phyloP scores from a whole-genome alignment of 2,113 vertebrate species.

The Apteryx owenii region DNA sequence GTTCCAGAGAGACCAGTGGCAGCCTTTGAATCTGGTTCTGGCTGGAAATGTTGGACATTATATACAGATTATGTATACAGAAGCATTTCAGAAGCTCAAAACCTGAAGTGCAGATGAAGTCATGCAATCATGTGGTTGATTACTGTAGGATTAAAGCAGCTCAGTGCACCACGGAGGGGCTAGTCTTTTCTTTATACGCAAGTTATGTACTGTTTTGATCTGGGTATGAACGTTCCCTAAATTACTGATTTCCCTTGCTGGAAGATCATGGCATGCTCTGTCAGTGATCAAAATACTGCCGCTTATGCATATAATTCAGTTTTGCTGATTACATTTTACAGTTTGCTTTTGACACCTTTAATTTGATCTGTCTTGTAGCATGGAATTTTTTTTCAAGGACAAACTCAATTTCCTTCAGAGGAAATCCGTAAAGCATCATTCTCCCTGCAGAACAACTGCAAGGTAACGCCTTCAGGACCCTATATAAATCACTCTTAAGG shows the following conservation, averaged over 20 bases:
- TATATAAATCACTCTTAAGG: conserved; percentile 13
- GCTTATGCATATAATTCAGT: background rate
- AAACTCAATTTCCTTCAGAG: background rate
- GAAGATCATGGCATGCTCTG: background rate
- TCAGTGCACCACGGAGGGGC: background rate
- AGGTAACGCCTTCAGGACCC: background rate
- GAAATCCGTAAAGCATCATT: conserved; percentile 20
- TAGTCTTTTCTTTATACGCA: background rate
- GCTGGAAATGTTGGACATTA: background rate
- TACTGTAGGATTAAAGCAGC: background rate
- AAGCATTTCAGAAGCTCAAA: background rate
- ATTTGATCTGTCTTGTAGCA: background rate
- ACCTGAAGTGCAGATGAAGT: background rate
- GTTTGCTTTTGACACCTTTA: background rate
- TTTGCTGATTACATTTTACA: background rate
- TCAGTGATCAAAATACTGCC: background rate
- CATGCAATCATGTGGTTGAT: rapidly evolving
- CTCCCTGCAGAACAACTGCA: background rate
- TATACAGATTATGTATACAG: rapidly evolving
- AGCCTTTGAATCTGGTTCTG: background rate
- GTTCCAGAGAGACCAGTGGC: background rate
- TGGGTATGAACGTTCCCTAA: background rate
- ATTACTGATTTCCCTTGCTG: background rate
- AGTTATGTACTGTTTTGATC: rapidly evolving
- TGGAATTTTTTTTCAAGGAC: background rate